These are phyloP conservation scores for Propithecus perrieri DNA, from an alignment of 2,797 vertebrate species.

Conservation along the genomic window DNA sequence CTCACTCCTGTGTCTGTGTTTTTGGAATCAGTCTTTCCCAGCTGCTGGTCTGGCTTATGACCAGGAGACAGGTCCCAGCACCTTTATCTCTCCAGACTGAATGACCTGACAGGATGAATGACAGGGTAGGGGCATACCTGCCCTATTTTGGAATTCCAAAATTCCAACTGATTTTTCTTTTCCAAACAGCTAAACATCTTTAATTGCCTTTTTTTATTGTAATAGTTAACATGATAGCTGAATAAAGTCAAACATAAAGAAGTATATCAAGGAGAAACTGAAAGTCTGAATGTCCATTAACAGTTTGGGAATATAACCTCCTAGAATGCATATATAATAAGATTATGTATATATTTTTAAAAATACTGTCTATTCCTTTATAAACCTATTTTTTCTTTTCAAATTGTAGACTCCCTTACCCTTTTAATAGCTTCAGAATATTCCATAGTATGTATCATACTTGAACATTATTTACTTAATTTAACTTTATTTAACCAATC, in stretches of 20 bases:
- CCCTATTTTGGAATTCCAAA: background rate
- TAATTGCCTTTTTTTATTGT: background rate
- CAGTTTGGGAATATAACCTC: slow-evolving; percentile 29
- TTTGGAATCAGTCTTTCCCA: slow-evolving; percentile 26
- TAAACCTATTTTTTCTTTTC: background rate
- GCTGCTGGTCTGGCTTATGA: background rate
- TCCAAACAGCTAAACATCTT: background rate
- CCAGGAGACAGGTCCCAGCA: background rate
- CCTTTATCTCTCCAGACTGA: background rate
- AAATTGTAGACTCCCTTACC: background rate
- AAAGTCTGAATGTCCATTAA: slow-evolving; percentile 46
- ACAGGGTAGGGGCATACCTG: background rate
- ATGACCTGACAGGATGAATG: background rate
- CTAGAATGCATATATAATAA: background rate
- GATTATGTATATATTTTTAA: background rate
- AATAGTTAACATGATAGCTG: slow-evolving; percentile 17
- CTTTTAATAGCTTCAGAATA: slow-evolving; percentile 10
- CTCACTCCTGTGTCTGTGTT: background rate
- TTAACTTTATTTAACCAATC: slow-evolving; percentile 40
- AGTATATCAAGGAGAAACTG: slow-evolving; percentile 1
- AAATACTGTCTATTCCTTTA: slow-evolving; percentile 14
- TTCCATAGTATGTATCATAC: background rate
- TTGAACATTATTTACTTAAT: slow-evolving; percentile 24
- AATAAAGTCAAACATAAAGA: slow-evolving; percentile 17
- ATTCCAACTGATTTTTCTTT: background rate